These are phyloP conservation scores for Equus quagga DNA, from an alignment of 2,113 vertebrate species.

Conservation along the genomic window DNA sequence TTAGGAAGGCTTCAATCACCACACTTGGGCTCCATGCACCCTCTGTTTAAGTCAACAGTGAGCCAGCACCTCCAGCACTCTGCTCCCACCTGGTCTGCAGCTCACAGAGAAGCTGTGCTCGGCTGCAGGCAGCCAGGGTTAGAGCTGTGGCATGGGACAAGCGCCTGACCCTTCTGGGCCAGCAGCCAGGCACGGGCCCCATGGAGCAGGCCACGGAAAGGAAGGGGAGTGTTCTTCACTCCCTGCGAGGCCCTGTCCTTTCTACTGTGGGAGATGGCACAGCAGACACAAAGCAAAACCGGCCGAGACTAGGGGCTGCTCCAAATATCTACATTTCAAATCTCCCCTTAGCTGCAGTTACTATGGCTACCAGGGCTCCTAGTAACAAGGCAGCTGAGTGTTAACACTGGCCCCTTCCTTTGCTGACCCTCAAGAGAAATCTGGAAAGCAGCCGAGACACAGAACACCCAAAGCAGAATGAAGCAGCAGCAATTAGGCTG, in stretches of 20 bases:
- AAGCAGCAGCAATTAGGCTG: conserved; percentile 60
- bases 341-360: conserved; percentile 78
- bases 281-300: conserved; percentile 70
- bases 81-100: not conserved
- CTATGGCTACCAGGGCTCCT: conserved; percentile 79
- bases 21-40: not conserved
- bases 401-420: conserved; percentile 63
- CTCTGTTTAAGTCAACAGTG: not conserved
- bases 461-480: conserved; percentile 66
- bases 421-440: conserved; percentile 78
- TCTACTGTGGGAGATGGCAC: not conserved
- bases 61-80: not conserved
- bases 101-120: not conserved
- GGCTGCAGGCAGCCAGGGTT: not conserved
- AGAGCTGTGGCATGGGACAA: not conserved
- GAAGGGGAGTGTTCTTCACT: not conserved
- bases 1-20: not conserved
- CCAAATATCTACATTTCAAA: conserved; percentile 79
- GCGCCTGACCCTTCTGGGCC: not conserved
- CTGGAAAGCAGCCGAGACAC: conserved; percentile 60
- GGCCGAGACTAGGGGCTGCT: conserved; percentile 71
- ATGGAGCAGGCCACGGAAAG: not conserved
- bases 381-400: conserved; percentile 67
- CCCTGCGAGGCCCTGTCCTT: not conserved
- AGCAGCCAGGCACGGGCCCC: not conserved